phyloP scores from a whole-genome alignment of 1,140 invertebrate species.

The Drosophila kohkoa region DNA sequence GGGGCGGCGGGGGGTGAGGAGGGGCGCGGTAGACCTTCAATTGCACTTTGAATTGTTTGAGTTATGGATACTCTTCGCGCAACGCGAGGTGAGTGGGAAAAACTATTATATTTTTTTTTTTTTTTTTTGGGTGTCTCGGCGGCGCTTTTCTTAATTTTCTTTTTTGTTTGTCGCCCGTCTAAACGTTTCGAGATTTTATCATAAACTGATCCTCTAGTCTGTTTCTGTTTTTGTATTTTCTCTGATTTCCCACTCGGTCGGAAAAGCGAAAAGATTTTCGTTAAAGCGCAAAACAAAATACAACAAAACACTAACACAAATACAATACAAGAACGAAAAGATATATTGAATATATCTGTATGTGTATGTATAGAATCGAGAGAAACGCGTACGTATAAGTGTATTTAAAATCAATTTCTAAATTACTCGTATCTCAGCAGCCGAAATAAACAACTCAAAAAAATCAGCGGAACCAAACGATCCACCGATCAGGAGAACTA shows the following conservation, averaged over 20 bases:
- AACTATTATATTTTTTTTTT: slow-evolving; percentile 1
- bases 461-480: slow-evolving; percentile 45
- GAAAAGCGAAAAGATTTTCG: slow-evolving; percentile 61
- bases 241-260: slow-evolving; percentile 41
- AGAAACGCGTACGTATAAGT: slow-evolving; percentile 20
- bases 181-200: slow-evolving; percentile 84
- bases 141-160: slow-evolving; percentile 41
- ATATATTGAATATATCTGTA: slow-evolving; percentile 6
- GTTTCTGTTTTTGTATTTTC: slow-evolving; percentile 58
- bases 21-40: slow-evolving; percentile 53
- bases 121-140: slow-evolving; percentile 1
- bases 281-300: slow-evolving; percentile 62
- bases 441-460: slow-evolving; percentile 50
- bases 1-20: neutral
- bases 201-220: slow-evolving; percentile 77
- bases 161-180: slow-evolving; percentile 71
- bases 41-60: slow-evolving; percentile 27
- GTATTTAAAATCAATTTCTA: slow-evolving; percentile 46
- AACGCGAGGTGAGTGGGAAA: neutral
- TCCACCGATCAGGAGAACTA: slow-evolving; percentile 37
- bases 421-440: slow-evolving; percentile 23
- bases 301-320: slow-evolving; percentile 24
- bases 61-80: neutral
- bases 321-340: slow-evolving; percentile 31
- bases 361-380: slow-evolving; percentile 10